Percentiles rank a stretch among this genome's conserved stretches.
phyloP scores from a whole-genome alignment of 2,113 vertebrate species.

The Ctenodactylus gundi region DNA sequence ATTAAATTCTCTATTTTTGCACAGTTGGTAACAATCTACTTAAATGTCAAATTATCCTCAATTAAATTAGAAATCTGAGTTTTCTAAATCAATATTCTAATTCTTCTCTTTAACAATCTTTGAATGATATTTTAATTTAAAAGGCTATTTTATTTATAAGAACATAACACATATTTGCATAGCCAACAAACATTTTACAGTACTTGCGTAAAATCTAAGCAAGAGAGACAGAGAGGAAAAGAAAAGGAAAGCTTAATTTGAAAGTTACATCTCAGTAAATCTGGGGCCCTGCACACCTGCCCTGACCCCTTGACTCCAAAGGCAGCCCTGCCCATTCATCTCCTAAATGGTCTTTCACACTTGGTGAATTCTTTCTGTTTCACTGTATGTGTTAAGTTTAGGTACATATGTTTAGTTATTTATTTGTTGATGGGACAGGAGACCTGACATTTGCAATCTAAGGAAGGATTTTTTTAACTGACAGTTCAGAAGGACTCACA shows the following conservation, averaged over 20 bases:
- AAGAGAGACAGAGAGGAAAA: neutral
- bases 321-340: neutral
- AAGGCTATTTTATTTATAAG: neutral
- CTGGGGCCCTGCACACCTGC: too few relatives aligned
- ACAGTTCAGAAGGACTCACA: too few relatives aligned
- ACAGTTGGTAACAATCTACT: neutral
- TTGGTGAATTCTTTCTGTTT: neutral
- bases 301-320: neutral
- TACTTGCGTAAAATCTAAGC: neutral
- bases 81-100: neutral
- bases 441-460: too few relatives aligned
- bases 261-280: neutral
- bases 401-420: too few relatives aligned
- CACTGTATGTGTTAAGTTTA: neutral
- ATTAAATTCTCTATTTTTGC: neutral
- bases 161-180: neutral
- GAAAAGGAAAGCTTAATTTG: neutral
- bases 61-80: neutral
- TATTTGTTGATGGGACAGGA: too few relatives aligned
- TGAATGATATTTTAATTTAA: slow-evolving; percentile 44
- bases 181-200: neutral
- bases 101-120: slow-evolving; percentile 15
- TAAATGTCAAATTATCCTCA: slow-evolving; percentile 30
- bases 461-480: too few relatives aligned
- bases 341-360: neutral